Conservation (phyloP, 1,140 invertebrate genomes). For the Eupristina koningsbergeri region DNA sequence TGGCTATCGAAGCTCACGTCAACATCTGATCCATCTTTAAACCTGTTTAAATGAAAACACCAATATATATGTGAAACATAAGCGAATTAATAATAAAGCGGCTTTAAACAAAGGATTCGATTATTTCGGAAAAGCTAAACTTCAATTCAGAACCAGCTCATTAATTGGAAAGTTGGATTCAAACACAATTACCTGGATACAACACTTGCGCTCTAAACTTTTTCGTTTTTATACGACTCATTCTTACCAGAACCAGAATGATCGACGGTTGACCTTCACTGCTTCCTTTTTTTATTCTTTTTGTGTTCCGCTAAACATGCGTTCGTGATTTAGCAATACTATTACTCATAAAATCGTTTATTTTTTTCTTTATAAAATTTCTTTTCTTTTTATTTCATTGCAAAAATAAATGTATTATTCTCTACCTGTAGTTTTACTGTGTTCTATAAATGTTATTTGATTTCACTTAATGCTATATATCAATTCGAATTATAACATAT, state of each 20-base stretch:
- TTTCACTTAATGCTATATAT: no score
- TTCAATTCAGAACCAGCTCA: background rate
- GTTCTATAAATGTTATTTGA: no score
- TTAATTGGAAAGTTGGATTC: conserved; percentile 27
- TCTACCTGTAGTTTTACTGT: no score
- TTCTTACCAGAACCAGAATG: conserved; percentile 6
- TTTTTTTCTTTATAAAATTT: background rate
- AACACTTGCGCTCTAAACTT: background rate
- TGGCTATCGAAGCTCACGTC: conserved; percentile 43
- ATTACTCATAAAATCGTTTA: background rate
- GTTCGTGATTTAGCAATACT: conserved; percentile 22
- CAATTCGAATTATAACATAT: no score
- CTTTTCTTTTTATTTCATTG: background rate
- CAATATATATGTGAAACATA: background rate
- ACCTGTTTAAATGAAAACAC: background rate
- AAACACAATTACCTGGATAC: conserved; percentile 42
- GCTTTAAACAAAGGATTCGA: conserved; percentile 54
- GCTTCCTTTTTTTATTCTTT: conserved; percentile 40
- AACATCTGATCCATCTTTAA: conserved; percentile 39
- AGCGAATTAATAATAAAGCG: background rate
- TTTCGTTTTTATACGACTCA: conserved; percentile 23
- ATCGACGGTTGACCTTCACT: conserved; percentile 18
- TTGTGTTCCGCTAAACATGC: background rate
- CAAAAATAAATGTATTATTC: no score
- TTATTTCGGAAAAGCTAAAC: background rate